These are phyloP conservation scores for Lophius piscatorius DNA, from an alignment of 2,113 vertebrate species.

Conservation along the genomic window DNA sequence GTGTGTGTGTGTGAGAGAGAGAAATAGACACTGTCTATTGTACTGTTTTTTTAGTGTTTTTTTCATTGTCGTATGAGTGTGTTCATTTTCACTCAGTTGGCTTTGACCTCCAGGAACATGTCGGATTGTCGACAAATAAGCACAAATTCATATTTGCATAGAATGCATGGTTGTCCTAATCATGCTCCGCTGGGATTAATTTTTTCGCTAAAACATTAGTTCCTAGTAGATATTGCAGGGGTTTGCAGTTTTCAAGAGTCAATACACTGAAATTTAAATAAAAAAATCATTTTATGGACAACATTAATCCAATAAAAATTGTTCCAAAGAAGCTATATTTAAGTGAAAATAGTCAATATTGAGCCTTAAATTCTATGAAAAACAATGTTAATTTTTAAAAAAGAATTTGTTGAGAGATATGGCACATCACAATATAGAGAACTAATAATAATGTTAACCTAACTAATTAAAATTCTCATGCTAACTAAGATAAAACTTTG, in stretches of 20 bases:
- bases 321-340: conserved; percentile 45
- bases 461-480: too few species aligned
- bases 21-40: neutral
- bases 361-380: neutral
- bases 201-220: conserved; percentile 38
- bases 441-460: too few species aligned
- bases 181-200: conserved; percentile 36
- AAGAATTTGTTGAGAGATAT: too few species aligned
- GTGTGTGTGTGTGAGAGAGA: conserved; percentile 5
- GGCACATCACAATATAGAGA: too few species aligned
- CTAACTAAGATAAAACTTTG: neutral
- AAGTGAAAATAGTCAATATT: neutral
- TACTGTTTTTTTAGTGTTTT: conserved; percentile 3
- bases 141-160: conserved; percentile 28
- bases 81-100: neutral
- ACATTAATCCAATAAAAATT: conserved; percentile 55
- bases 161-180: conserved; percentile 30
- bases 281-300: conserved; percentile 27
- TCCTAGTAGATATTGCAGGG: conserved; percentile 29
- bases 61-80: neutral
- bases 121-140: conserved; percentile 24
- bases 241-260: conserved; percentile 38
- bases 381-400: too few species aligned
- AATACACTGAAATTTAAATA: conserved; percentile 30
- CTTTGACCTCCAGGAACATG: conserved; percentile 16